Conservation (phyloP, 92 coral and sea anemone genomes). For the Plumapathes pennacea region DNA sequence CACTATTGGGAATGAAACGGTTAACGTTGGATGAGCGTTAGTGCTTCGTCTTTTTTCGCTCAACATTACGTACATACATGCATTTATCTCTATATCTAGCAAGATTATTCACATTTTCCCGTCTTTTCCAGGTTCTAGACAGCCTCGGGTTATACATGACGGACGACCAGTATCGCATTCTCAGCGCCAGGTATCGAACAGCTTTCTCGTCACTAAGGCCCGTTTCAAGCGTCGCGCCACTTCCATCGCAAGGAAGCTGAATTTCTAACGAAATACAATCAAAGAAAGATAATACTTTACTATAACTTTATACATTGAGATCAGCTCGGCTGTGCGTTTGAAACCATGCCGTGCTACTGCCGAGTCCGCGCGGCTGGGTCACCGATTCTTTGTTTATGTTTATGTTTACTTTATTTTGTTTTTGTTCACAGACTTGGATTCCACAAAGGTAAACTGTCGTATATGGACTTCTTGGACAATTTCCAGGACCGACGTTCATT, state of each 20-base stretch:
- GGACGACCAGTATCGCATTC: slow-evolving; percentile 84
- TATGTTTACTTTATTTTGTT: not conserved
- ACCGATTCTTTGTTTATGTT: not conserved
- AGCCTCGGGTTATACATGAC: slow-evolving; percentile 88
- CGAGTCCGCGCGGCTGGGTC: no score
- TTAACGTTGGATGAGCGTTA: no score
- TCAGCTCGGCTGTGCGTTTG: no score
- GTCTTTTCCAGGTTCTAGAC: slow-evolving; percentile 61
- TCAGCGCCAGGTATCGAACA: slow-evolving; percentile 86
- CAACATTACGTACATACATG: not conserved
- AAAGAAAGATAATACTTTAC: no score
- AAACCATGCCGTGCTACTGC: no score
- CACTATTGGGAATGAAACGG: no score
- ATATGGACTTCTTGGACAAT: slow-evolving; percentile 78
- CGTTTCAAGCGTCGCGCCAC: no score
- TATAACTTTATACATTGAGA: no score
- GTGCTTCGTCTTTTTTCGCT: no score
- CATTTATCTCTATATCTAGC: not conserved
- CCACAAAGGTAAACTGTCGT: slow-evolving; percentile 80
- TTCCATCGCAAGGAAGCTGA: no score
- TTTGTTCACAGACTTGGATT: slow-evolving; percentile 68
- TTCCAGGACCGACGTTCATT: slow-evolving; percentile 84
- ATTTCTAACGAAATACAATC: no score
- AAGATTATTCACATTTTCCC: not conserved
- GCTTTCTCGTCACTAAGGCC: no score